phyloP scores from a whole-genome alignment of 2,113 vertebrate genomes.

The Oreocharis arfaki region DNA sequence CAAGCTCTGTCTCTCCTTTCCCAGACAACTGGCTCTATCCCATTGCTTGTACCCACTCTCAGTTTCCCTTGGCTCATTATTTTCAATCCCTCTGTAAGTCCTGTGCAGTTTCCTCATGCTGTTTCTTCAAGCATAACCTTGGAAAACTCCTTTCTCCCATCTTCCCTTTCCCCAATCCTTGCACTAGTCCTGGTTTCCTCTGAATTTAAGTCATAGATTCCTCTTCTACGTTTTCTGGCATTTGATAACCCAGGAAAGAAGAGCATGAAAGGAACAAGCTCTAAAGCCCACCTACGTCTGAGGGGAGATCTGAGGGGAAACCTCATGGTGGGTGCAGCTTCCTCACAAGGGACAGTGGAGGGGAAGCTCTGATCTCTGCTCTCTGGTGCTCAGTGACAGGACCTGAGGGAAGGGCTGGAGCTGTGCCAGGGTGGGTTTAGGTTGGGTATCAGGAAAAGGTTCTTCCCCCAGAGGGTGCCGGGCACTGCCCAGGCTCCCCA shows the following conservation, averaged over 20 bases:
- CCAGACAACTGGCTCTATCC: not conserved
- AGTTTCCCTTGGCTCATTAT: not conserved
- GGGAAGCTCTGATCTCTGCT: not conserved
- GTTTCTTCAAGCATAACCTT: not conserved
- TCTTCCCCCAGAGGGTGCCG: not conserved
- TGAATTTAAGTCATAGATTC: not conserved
- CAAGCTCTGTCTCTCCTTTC: not conserved
- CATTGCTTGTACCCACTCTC: rapidly evolving
- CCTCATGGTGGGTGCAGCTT: not conserved
- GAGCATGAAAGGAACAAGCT: not conserved
- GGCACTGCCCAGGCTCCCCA: not conserved
- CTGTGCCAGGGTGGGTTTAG: rapidly evolving
- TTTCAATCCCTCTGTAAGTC: not conserved
- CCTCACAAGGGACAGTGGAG: not conserved
- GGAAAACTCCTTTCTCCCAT: not conserved
- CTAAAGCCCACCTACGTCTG: not conserved
- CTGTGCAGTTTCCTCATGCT: not conserved
- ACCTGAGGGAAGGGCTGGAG: rapidly evolving
- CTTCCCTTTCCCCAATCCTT: not conserved
- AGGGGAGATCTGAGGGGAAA: not conserved
- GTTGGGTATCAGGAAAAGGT: rapidly evolving
- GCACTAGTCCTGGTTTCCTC: not conserved
- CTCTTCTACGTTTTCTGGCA: not conserved
- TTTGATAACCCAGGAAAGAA: not conserved
- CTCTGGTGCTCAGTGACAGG: not conserved